Evolutionary conservation across 2,113 vertebrate genomes (phyloP).

Genomic region (Macquaria ambigua): DNA sequence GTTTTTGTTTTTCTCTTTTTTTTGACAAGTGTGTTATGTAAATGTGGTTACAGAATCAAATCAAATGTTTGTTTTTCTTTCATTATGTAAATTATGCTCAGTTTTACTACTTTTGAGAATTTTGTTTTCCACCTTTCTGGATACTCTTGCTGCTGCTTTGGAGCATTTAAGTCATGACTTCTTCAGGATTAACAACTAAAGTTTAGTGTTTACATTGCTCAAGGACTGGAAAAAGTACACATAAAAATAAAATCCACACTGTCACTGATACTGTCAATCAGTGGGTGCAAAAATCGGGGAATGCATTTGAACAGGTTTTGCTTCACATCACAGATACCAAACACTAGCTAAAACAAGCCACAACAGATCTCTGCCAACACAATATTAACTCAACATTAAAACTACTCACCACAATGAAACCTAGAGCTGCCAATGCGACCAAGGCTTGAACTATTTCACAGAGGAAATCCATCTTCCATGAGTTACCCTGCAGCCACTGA

Average conservation of each 20-base stretch:
- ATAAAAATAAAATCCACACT: too few relatives aligned
- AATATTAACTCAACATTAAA: neutral
- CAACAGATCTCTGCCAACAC: neutral
- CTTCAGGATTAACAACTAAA: neutral
- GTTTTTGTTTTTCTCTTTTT: neutral
- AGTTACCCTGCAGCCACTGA: slow-evolving; percentile 24
- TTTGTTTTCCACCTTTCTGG: too few relatives aligned
- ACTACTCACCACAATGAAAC: slow-evolving; percentile 78
- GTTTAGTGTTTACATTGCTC: neutral
- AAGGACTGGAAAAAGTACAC: neutral
- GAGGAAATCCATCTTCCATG: slow-evolving; percentile 77
- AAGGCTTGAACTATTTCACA: slow-evolving; percentile 74
- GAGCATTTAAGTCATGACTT: neutral
- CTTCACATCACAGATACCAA: neutral
- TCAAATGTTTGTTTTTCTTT: neutral
- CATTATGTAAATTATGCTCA: too few relatives aligned
- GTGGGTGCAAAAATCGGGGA: neutral
- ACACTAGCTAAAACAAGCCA: neutral
- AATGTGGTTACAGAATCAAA: neutral
- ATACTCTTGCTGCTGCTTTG: neutral
- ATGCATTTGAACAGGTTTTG: neutral
- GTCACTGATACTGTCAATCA: neutral
- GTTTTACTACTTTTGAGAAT: neutral
- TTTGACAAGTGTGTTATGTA: neutral
- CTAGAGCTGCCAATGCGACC: slow-evolving; percentile 63